Base-by-base conservation (phyloP, 2,113 vertebrate genomes). In the Lepus europaeus region DNA sequence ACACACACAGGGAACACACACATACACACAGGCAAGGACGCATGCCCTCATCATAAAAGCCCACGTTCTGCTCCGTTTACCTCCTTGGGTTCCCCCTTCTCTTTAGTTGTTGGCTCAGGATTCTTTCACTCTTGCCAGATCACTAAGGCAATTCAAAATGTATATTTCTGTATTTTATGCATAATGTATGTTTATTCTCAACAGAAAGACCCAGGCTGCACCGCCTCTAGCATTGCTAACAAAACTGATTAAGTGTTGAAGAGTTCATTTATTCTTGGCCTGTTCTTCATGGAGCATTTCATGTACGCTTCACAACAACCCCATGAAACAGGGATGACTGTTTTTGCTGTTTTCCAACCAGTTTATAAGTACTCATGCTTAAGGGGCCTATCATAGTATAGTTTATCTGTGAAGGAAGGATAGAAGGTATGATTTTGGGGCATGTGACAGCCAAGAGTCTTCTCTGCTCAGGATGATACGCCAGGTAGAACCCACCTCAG, bases 381-480 rank as follows among this genome's bases (percentile, higher is more conserved):
- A 77, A 92, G 61, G 8, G 20, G 69, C 33, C 25, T n/a, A 23
- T 70, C 6, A 0, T 4, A 79, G 84, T 31, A 17, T 9, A 53
- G 2, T 17, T 80, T 45, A 36, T 88, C n/a, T 39, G 6, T 73
- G 39, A 59, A 90, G 49, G 53, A 83, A 74, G 31, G 22, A 5
- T 29, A 56, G 14, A 61, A 59, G 39, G 22, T 51, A 9, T 49
- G 31, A 63, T 72, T 88, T 27, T 76, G 51, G 73, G 45, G 51
- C 19, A 36, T 36, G 82, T 7, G 61, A 59, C 51, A 74, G 63
- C 16, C 9, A 13, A 63, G 31, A 70, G 33, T 45, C 39, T 33
- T 72, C 63, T 94, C 79, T 86, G 22, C 19, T 89, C 59, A 77
- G 70, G 83, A 89, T 84, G 49, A 33, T 73, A 64, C 92, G 79